Base-by-base conservation (phyloP, 2,888 invertebrate species). In the Colostygia pectinataria region DNA sequence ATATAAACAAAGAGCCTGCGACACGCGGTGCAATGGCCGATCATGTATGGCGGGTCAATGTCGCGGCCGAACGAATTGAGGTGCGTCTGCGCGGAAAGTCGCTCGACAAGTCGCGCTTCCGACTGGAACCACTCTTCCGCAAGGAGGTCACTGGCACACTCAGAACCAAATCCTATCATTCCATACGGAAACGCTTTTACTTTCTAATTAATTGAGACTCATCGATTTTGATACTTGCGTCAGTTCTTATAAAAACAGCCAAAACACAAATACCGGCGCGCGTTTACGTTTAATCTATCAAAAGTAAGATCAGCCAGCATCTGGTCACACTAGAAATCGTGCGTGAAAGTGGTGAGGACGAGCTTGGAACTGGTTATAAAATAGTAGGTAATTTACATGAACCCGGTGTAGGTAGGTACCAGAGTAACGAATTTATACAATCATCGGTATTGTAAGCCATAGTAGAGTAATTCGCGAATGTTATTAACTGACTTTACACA, bases 1-100 rank as follows among this genome's bases (percentile, higher is more conserved):
- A 84, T 75, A 84, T 86, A 89, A 89, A 89, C 88, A 89, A 89
- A 87, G 85, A 88, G 84, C 72, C 88, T 88, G 82, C 83, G 82
- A 86, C 84, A 84, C 71, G 67, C 80, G 69, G 89, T 84, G 89
- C 89, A 87, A 83, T 86, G 89, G 74, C 89, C 89, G 86, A 80
- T 78, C 83, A 77, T 73, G 79, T 80, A 80, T 77, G 79, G 69
- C 79, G 78, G 89, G 86, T 90, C 90, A 89, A 88, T 89, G 89
- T 89, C 89, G 88, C 81, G 88, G 83, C 68, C 84, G 70, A 71
- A 69, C 77, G 76, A 74, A 83, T 79, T 78, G 68, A 79, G 81
- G 77, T 79, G 80, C 77, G 78, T 69, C 79, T 78, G 75, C 64
- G 64, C 74, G 75, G 74, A 81, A 79, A 85, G 77, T 78, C 80